Evolutionary conservation across 2,797 vertebrate genomes (phyloP).

Genomic region (Notolepis coatsorum): DNA sequence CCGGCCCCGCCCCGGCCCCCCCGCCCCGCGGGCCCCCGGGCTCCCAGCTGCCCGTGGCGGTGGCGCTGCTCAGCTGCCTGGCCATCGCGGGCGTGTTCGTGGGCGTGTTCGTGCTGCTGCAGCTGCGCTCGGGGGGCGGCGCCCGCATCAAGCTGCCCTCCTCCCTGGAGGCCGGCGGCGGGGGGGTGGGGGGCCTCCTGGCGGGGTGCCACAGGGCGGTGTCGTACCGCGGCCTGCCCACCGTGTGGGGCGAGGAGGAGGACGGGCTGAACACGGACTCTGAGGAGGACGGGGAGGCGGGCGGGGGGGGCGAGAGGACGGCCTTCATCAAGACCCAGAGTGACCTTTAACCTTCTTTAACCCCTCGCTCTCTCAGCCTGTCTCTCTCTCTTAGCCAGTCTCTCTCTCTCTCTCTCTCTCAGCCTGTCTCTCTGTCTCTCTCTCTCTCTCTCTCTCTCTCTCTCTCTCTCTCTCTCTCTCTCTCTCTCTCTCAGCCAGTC

Average conservation of each 20-base stretch:
- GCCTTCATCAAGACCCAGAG: slow-evolving; percentile 99
- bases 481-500: too few species aligned
- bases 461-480: slow-evolving; percentile 15
- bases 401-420: slow-evolving; percentile 30
- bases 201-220: slow-evolving; percentile 81
- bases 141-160: slow-evolving; percentile 75
- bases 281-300: slow-evolving; percentile 91
- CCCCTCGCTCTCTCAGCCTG: slow-evolving; percentile 25
- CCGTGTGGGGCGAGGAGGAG: slow-evolving; percentile 93
- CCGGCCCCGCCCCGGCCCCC: slow-evolving; percentile 59
- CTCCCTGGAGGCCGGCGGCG: slow-evolving; percentile 75
- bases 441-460: slow-evolving; percentile 5
- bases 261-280: slow-evolving; percentile 88
- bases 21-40: slow-evolving; percentile 21
- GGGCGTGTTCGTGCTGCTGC: slow-evolving; percentile 90
- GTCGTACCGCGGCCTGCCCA: slow-evolving; percentile 95
- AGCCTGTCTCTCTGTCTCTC: slow-evolving; percentile 48
- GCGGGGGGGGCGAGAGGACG: slow-evolving; percentile 93
- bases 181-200: slow-evolving; percentile 59
- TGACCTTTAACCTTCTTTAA: slow-evolving; percentile 89
- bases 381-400: slow-evolving; percentile 51
- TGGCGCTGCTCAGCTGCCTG: slow-evolving; percentile 92
- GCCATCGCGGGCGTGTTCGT: slow-evolving; percentile 89
- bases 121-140: slow-evolving; percentile 91
- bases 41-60: slow-evolving; percentile 81